Conservation (phyloP, 2,888 invertebrate genomes). For the Mimachlamys varia region DNA sequence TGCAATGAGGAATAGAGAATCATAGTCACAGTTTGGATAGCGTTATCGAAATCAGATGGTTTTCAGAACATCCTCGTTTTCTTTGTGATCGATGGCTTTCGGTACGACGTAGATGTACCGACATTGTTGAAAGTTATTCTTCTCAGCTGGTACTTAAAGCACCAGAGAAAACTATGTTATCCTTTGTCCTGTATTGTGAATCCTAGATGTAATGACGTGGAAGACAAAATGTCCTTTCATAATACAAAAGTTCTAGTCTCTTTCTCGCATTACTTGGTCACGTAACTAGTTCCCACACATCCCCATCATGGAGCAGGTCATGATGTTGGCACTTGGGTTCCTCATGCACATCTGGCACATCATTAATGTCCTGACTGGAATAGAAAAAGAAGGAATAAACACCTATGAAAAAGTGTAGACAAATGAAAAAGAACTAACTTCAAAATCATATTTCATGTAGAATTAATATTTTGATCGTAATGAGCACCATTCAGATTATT, state of each 20-base stretch:
- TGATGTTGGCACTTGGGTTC: neutral
- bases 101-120: neutral
- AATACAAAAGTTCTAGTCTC: too few species aligned
- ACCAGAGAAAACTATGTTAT: neutral
- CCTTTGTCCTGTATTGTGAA: neutral
- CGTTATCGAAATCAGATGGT: neutral
- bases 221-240: neutral
- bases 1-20: neutral
- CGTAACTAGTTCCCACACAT: slow-evolving; percentile 15
- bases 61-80: neutral
- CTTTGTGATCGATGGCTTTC: too few species aligned
- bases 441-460: too few species aligned
- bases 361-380: neutral
- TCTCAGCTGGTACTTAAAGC: neutral
- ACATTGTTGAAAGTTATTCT: neutral
- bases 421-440: too few species aligned
- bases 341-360: slow-evolving; percentile 33
- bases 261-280: neutral
- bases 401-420: neutral
- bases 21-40: neutral
- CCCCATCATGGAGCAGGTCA: neutral
- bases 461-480: too few species aligned
- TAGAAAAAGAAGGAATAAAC: neutral
- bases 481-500: too few species aligned
- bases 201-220: neutral